Evolutionary conservation across 2,888 invertebrate species (phyloP), one percentile per base, ranked within the genome.

Genomic region (Drosophila mayaguana): DNA sequence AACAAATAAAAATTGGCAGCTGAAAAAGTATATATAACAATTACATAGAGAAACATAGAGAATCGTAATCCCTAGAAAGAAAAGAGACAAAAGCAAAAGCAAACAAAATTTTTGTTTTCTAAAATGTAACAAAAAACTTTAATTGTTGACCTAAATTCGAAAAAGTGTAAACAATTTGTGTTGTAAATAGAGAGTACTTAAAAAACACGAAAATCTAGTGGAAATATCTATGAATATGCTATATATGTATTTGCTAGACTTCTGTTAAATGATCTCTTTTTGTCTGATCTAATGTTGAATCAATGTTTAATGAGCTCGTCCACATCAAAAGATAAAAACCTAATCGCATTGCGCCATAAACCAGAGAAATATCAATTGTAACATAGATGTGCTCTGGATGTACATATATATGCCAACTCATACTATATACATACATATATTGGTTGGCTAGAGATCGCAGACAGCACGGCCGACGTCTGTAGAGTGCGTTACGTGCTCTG

Each of bases 261-360:
- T 18, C 16, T 20, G 51, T 53, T n/a, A 53, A 36, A 53, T 11
- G 51, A 53, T 36, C 36, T 36, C 28, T 28, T 9, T 53, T 9
- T 53, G 54, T n/a, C 7, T n/a, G n/a, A 38, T 54, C 8, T 38
- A 14, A 72, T 46, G 64, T 11, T 40, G 54, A 46, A 63, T 45
- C 34, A 59, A 64, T 51, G 34, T 50, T 77, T 54, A 40, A 59
- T 78, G 66, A 38, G 43, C 36, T 11, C 20, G 9, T 34, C 46
- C 83, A 75, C 80, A 76, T 68, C 75, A 80, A 79, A 88, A 88
- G 86, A 61, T 69, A 36, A 68, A 50, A 63, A 72, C 25, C 62
- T 50, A 28, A 62, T 56, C 55, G 42, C 63, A 69, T 87, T 78
- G 84, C 68, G 61, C 68, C 84, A 87, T 78, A 66, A 65, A 59